Evolutionary conservation across 2,888 invertebrate species (phyloP).

Genomic region (Agrypnus murinus): DNA sequence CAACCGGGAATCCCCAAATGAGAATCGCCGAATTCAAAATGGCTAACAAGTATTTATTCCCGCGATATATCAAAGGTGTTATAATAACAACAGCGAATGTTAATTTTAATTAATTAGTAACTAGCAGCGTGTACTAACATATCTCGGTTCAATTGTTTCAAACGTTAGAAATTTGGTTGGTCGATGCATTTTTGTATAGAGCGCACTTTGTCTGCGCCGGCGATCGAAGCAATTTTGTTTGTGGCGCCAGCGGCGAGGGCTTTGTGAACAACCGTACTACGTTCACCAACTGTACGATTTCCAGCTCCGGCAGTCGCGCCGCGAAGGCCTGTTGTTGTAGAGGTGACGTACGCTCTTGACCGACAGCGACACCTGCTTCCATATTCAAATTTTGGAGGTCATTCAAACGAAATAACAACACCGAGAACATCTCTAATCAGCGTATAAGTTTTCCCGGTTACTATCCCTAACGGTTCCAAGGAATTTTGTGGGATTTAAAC

Average conservation of each 20-base stretch:
- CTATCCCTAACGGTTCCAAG: slow-evolving; percentile 2
- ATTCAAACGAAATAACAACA: slow-evolving; percentile 37
- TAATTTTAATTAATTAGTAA: slow-evolving; percentile 49
- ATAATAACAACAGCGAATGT: slow-evolving; percentile 50
- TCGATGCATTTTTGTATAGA: slow-evolving; percentile 40
- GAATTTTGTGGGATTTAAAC: slow-evolving; percentile 45
- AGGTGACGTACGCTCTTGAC: slow-evolving; percentile 41
- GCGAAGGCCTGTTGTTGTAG: slow-evolving; percentile 62
- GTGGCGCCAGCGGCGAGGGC: slow-evolving; percentile 63
- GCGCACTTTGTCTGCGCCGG: slow-evolving; percentile 62
- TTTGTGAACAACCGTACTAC: slow-evolving; percentile 56
- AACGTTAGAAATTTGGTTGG: slow-evolving; percentile 36
- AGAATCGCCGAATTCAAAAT: neutral
- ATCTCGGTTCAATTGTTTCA: slow-evolving; percentile 29
- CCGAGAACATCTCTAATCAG: slow-evolving; percentile 28
- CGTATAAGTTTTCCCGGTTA: slow-evolving; percentile 4
- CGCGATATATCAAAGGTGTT: slow-evolving; percentile 36
- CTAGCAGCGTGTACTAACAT: slow-evolving; percentile 35
- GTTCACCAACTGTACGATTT: slow-evolving; percentile 46
- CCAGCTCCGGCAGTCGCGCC: slow-evolving; percentile 64
- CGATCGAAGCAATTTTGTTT: slow-evolving; percentile 65
- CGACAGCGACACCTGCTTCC: slow-evolving; percentile 56
- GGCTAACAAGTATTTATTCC: slow-evolving; percentile 2
- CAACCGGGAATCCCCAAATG: neutral
- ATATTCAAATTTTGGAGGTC: slow-evolving; percentile 53